A percentile compares a stretch with the other conserved stretches of the same genome.
phyloP scores from a whole-genome alignment of 2,888 invertebrate species.

The Nemapogon koenigi region DNA sequence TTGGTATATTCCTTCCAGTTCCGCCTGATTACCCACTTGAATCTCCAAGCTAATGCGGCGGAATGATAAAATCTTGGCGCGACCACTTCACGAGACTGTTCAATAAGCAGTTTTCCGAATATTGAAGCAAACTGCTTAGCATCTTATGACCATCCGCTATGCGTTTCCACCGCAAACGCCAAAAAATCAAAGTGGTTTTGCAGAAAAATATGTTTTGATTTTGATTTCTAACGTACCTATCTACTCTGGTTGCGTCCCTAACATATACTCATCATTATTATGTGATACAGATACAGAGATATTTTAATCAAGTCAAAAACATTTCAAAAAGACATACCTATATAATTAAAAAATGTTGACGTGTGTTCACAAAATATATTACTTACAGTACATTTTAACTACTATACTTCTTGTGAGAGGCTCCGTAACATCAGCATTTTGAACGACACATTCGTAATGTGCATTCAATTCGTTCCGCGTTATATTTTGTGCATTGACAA shows the following conservation, averaged over 20 bases:
- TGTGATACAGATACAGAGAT: neutral
- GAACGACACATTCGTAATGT: conserved; percentile 38
- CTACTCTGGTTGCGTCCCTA: neutral
- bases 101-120: too few relatives aligned
- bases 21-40: too few relatives aligned
- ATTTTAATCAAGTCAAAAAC: neutral
- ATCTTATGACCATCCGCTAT: too few relatives aligned
- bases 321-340: neutral
- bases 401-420: conserved; percentile 31
- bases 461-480: conserved; percentile 35
- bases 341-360: neutral
- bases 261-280: neutral
- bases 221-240: neutral
- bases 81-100: too few relatives aligned
- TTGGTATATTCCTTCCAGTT: too few relatives aligned
- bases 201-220: neutral
- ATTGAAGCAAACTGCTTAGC: too few relatives aligned
- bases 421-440: conserved; percentile 42
- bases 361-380: neutral
- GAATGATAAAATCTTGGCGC: too few relatives aligned
- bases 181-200: too few relatives aligned
- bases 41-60: too few relatives aligned
- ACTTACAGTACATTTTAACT: conserved; percentile 45
- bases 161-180: too few relatives aligned
- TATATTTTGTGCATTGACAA: conserved; percentile 25